phyloP scores from a whole-genome alignment of 2,888 invertebrate species.

The Yponomeuta malinellus region DNA sequence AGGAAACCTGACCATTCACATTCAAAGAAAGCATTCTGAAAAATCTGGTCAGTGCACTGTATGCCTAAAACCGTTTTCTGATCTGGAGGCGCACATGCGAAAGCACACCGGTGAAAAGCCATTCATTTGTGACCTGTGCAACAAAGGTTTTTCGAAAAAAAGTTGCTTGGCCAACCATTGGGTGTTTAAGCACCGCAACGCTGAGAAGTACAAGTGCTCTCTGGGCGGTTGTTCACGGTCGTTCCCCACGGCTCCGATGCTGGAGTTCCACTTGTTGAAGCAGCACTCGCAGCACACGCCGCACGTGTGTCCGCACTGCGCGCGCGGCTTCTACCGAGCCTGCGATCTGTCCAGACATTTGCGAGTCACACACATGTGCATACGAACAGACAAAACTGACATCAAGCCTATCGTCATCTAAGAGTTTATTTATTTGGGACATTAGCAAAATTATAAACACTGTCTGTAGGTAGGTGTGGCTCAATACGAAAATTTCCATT shows the following conservation, averaged over 20 bases:
- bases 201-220: conserved; percentile 58
- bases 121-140: conserved; percentile 53
- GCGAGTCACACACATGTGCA: conserved; percentile 39
- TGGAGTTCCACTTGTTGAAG: conserved; percentile 65
- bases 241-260: conserved; percentile 59
- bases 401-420: background rate
- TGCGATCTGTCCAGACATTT: conserved; percentile 63
- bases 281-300: conserved; percentile 64
- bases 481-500: too few species aligned
- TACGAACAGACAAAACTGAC: background rate
- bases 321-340: conserved; percentile 56
- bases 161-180: conserved; percentile 58
- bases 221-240: conserved; percentile 55
- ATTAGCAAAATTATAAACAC: too few species aligned
- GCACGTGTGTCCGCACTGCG: conserved; percentile 58
- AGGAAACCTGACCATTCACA: conserved; percentile 73
- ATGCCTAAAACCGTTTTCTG: conserved; percentile 72
- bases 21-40: conserved; percentile 72
- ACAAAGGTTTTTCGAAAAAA: conserved; percentile 46
- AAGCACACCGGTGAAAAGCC: conserved; percentile 75
- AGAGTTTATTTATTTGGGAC: too few species aligned
- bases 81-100: conserved; percentile 73
- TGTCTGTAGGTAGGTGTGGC: too few species aligned
- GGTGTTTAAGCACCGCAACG: conserved; percentile 59
- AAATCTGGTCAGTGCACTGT: conserved; percentile 70